phyloP scores from a whole-genome alignment of 2,888 invertebrate genomes.

The Monochamus alternatus region DNA sequence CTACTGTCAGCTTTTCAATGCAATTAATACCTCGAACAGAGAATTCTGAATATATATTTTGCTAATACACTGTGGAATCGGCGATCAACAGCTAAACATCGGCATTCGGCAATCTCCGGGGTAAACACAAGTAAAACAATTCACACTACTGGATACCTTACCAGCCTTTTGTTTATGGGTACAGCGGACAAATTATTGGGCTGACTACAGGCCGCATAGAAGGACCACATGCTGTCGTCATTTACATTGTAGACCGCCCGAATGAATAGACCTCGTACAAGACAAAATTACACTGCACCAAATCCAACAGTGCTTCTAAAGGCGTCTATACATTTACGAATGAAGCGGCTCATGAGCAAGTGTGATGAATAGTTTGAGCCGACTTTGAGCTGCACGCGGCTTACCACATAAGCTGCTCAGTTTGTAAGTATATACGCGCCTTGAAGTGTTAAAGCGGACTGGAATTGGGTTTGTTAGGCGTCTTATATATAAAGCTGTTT shows the following conservation, averaged over 20 bases:
- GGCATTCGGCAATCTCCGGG: constrained; percentile 46
- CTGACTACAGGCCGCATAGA: constrained; percentile 63
- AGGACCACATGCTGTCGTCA: constrained; percentile 67
- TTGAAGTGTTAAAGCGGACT: too few relatives aligned
- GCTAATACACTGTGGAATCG: neutral
- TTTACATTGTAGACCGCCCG: constrained; percentile 65
- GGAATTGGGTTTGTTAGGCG: too few relatives aligned
- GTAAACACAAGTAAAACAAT: constrained; percentile 61
- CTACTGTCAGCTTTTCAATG: too few relatives aligned
- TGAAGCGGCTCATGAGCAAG: too few relatives aligned
- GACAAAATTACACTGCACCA: constrained; percentile 49
- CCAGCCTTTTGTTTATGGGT: constrained; percentile 63
- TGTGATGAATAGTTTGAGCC: too few relatives aligned
- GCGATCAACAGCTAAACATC: neutral
- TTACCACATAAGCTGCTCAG: too few relatives aligned
- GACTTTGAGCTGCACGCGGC: too few relatives aligned
- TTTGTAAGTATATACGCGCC: too few relatives aligned
- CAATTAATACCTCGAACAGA: too few relatives aligned
- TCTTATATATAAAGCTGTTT: too few relatives aligned
- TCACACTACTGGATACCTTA: constrained; percentile 66
- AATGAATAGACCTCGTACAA: constrained; percentile 55
- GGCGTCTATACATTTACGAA: too few relatives aligned
- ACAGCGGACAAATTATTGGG: constrained; percentile 65
- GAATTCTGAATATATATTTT: too few relatives aligned
- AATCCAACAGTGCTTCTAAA: neutral